Evolutionary conservation across 2,888 invertebrate species (phyloP).

Genomic region (Catocala sponsa): DNA sequence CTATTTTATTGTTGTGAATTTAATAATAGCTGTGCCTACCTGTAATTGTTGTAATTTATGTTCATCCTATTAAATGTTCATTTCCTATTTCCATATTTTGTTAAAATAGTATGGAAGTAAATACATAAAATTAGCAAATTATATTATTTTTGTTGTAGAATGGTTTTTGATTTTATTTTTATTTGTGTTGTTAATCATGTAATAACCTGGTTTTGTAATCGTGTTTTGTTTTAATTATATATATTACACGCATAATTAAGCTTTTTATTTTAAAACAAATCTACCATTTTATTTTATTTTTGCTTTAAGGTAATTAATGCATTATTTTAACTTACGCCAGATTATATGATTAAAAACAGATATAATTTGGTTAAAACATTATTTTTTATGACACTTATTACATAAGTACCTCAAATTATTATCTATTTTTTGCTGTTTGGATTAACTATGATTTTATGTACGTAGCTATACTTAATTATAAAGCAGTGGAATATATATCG

Average conservation of each 20-base stretch:
- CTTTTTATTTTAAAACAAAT: constrained; percentile 43
- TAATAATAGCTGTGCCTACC: not conserved
- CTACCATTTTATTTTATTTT: not conserved
- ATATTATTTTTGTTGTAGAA: constrained; percentile 5
- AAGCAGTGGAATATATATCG: too few species aligned
- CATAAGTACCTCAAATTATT: too few species aligned
- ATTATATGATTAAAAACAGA: too few species aligned
- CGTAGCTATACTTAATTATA: too few species aligned
- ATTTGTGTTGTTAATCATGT: constrained; percentile 26
- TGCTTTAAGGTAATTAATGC: too few species aligned
- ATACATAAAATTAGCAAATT: constrained; percentile 4
- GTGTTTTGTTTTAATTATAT: constrained; percentile 50
- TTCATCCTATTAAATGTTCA: not conserved
- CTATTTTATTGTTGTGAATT: constrained; percentile 35
- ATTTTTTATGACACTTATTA: too few species aligned
- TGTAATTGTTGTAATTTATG: not conserved
- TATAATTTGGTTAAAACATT: too few species aligned
- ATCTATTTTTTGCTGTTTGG: too few species aligned
- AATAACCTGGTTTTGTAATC: constrained; percentile 29
- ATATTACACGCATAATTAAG: constrained; percentile 33
- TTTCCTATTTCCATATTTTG: constrained; percentile 24
- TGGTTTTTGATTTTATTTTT: constrained; percentile 9
- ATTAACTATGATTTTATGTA: too few species aligned
- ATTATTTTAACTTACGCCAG: too few species aligned
- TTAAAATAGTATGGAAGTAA: too few species aligned